Percentiles rank a stretch among this genome's conserved stretches.
Evolutionary conservation across 2,113 vertebrate genomes (phyloP).

Genomic region (Takifugu flavidus): DNA sequence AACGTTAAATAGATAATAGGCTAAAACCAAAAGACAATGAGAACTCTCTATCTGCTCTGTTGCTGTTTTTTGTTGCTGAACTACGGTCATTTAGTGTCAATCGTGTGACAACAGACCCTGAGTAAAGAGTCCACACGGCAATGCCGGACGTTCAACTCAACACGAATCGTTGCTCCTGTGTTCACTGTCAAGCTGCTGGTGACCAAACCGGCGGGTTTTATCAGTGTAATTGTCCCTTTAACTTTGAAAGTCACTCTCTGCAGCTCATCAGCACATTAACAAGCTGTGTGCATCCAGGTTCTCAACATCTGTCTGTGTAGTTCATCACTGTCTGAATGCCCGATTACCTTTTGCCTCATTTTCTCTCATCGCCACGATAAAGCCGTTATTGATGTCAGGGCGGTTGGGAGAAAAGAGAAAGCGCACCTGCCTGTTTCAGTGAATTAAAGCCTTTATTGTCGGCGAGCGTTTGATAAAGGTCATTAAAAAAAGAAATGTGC

Average conservation of each 20-base stretch:
- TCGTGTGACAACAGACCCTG: too few relatives aligned
- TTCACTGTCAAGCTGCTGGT: too few relatives aligned
- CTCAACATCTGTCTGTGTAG: conserved; percentile 59
- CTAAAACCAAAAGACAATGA: too few relatives aligned
- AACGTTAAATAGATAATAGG: too few relatives aligned
- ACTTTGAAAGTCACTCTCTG: not conserved
- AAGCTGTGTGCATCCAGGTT: conserved; percentile 42
- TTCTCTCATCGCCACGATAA: conserved; percentile 62
- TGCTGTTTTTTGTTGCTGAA: too few relatives aligned
- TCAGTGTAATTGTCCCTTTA: not conserved
- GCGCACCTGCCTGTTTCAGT: conserved; percentile 36
- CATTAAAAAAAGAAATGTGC: conserved; percentile 27
- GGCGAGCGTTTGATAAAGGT: conserved; percentile 40
- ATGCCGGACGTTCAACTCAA: too few relatives aligned
- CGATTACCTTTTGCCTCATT: conserved; percentile 61
- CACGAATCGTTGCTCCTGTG: too few relatives aligned
- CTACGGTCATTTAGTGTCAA: too few relatives aligned
- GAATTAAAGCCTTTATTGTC: conserved; percentile 32
- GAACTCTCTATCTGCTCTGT: too few relatives aligned
- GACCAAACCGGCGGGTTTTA: too few relatives aligned
- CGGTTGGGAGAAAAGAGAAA: conserved; percentile 39
- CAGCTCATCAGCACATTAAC: conserved; percentile 55
- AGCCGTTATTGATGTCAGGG: conserved; percentile 58
- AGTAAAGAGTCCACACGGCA: too few relatives aligned
- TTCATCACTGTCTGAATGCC: conserved; percentile 61